phyloP scores from a whole-genome alignment of 2,797 vertebrate genomes.

The Channa striata region DNA sequence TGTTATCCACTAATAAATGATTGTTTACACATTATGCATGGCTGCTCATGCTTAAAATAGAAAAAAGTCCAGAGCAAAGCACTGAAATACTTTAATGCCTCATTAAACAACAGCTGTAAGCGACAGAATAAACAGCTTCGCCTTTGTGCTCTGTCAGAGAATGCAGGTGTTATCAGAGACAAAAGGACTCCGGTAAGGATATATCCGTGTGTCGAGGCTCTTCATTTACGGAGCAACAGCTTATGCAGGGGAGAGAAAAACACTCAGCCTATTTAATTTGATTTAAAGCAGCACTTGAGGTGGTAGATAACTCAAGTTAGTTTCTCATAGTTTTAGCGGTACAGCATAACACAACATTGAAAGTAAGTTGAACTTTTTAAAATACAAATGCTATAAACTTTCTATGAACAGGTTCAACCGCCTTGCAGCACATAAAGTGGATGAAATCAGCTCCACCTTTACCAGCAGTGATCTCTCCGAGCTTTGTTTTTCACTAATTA shows the following conservation, averaged over 20 bases:
- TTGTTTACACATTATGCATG: conserved; percentile 75
- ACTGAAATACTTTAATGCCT: conserved; percentile 59
- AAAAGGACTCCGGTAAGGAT: conserved; percentile 14
- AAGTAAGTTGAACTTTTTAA: no score
- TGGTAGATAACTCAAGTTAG: background rate
- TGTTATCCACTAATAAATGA: conserved; percentile 67
- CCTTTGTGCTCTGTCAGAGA: conserved; percentile 44
- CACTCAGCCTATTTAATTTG: background rate
- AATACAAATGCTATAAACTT: no score
- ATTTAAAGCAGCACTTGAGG: background rate
- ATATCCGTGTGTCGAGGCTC: conserved; percentile 7
- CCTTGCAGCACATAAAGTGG: no score
- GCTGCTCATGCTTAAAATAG: conserved; percentile 68
- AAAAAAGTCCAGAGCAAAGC: conserved; percentile 59
- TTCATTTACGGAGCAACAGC: conserved; percentile 5
- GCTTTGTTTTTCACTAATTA: no score
- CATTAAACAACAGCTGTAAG: conserved; percentile 73
- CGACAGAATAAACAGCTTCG: conserved; percentile 65
- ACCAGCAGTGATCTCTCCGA: no score
- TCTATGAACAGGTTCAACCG: no score
- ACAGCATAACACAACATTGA: no score
- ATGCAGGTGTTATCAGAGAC: conserved; percentile 37
- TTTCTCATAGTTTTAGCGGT: background rate
- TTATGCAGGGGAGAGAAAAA: background rate
- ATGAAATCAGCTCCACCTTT: no score